Percentiles rank a stretch among this genome's conserved stretches.
These are phyloP conservation scores for Montipora capricornis DNA, from an alignment of 64 coral and sea anemone genomes.

Conservation along the genomic window DNA sequence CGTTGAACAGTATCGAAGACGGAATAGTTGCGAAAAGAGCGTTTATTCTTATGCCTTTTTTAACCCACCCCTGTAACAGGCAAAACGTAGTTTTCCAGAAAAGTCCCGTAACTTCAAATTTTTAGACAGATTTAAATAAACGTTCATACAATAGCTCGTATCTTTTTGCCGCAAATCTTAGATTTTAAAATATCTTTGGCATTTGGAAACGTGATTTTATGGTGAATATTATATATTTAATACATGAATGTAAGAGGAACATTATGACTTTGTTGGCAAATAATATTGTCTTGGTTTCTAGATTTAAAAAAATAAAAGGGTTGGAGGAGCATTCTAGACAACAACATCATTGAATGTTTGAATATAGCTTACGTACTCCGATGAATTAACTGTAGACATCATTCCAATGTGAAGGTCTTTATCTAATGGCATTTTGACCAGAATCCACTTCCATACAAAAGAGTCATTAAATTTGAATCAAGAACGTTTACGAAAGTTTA, in stretches of 20 bases:
- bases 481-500: too few relatives aligned
- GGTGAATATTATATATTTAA: constrained; percentile 24
- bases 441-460: too few relatives aligned
- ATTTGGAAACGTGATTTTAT: neutral
- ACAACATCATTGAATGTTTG: too few relatives aligned
- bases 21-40: too few relatives aligned
- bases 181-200: neutral
- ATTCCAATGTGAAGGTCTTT: too few relatives aligned
- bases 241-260: neutral
- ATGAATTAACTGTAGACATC: too few relatives aligned
- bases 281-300: neutral
- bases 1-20: too few relatives aligned
- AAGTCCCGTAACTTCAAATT: neutral
- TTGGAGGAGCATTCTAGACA: too few relatives aligned
- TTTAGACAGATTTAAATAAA: neutral
- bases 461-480: too few relatives aligned
- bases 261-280: neutral
- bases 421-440: too few relatives aligned
- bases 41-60: too few relatives aligned
- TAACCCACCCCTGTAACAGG: neutral
- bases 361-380: too few relatives aligned
- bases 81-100: neutral
- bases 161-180: neutral
- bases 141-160: neutral
- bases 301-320: neutral